Evolutionary conservation across 2,113 vertebrate genomes (phyloP).

Genomic region (Verasper variegatus): DNA sequence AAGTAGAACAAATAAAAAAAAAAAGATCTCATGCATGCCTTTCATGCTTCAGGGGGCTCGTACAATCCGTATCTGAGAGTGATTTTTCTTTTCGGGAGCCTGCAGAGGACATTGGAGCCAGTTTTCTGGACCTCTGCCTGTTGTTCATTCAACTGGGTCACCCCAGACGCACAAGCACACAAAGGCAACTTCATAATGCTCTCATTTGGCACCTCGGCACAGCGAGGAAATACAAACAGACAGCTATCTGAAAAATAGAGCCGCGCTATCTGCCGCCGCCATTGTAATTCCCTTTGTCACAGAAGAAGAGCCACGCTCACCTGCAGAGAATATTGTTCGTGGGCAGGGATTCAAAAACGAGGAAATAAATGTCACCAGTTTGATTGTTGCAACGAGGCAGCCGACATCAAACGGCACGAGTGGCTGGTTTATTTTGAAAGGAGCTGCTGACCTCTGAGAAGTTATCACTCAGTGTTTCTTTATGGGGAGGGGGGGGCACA

Average conservation of each 20-base stretch:
- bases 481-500: neutral
- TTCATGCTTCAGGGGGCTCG: slow-evolving; percentile 54
- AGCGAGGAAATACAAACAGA: slow-evolving; percentile 68
- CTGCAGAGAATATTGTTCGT: slow-evolving; percentile 54
- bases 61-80: slow-evolving; percentile 46
- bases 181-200: slow-evolving; percentile 71
- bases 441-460: slow-evolving; percentile 24
- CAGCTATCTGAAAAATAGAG: slow-evolving; percentile 66
- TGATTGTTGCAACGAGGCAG: slow-evolving; percentile 1
- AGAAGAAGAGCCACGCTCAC: slow-evolving; percentile 29
- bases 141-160: slow-evolving; percentile 73
- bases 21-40: slow-evolving; percentile 47
- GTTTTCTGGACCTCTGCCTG: slow-evolving; percentile 70
- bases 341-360: slow-evolving; percentile 47
- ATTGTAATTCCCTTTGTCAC: slow-evolving; percentile 62
- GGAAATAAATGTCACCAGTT: slow-evolving; percentile 28
- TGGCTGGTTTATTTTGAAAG: slow-evolving; percentile 35
- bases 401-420: neutral
- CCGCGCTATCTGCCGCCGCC: slow-evolving; percentile 45
- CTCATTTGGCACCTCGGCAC: slow-evolving; percentile 68
- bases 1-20: slow-evolving; percentile 63
- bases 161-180: slow-evolving; percentile 60
- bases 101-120: slow-evolving; percentile 51
- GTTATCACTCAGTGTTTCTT: slow-evolving; percentile 17
- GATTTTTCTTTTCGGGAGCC: slow-evolving; percentile 35